Conservation (phyloP, 2,888 invertebrate genomes). For the Drosophila mayaguana region DNA sequence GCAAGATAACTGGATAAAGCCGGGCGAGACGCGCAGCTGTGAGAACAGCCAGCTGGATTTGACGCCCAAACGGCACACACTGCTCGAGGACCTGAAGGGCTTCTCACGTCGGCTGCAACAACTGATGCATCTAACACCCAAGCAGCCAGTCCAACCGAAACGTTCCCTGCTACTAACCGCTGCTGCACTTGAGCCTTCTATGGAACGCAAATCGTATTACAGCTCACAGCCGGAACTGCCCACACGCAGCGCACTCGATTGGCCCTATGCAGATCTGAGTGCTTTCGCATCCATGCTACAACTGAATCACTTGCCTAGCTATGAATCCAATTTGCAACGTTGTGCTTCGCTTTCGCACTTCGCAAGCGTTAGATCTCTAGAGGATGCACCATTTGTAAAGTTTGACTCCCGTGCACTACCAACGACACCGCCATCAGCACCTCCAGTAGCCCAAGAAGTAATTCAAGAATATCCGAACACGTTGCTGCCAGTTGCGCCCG, state of each 20-base stretch:
- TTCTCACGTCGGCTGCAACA: slow-evolving; percentile 75
- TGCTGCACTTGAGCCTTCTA: slow-evolving; percentile 34
- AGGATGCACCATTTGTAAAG: slow-evolving; percentile 19
- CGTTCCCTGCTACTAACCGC: slow-evolving; percentile 34
- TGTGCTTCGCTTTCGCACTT: slow-evolving; percentile 49
- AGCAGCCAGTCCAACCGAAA: slow-evolving; percentile 18
- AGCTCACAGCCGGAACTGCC: slow-evolving; percentile 82
- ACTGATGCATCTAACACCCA: slow-evolving; percentile 62
- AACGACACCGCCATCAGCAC: slow-evolving; percentile 3
- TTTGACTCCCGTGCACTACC: slow-evolving; percentile 24
- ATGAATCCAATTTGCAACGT: slow-evolving; percentile 40
- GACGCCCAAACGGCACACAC: slow-evolving; percentile 66
- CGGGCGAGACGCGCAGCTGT: slow-evolving; percentile 76
- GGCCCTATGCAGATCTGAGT: slow-evolving; percentile 29
- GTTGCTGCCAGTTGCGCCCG: slow-evolving; percentile 69
- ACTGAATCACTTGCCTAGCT: slow-evolving; percentile 61
- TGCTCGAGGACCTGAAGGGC: slow-evolving; percentile 79
- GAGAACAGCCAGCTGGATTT: slow-evolving; percentile 78
- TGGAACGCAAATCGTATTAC: slow-evolving; percentile 75
- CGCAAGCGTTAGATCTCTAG: slow-evolving; percentile 38
- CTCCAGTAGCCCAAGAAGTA: slow-evolving; percentile 4
- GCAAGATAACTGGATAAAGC: slow-evolving; percentile 83
- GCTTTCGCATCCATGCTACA: slow-evolving; percentile 65
- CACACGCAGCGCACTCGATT: slow-evolving; percentile 38
- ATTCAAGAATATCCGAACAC: slow-evolving; percentile 22